Conservation (phyloP, 2,888 invertebrate genomes). For the Laothoe populi region DNA sequence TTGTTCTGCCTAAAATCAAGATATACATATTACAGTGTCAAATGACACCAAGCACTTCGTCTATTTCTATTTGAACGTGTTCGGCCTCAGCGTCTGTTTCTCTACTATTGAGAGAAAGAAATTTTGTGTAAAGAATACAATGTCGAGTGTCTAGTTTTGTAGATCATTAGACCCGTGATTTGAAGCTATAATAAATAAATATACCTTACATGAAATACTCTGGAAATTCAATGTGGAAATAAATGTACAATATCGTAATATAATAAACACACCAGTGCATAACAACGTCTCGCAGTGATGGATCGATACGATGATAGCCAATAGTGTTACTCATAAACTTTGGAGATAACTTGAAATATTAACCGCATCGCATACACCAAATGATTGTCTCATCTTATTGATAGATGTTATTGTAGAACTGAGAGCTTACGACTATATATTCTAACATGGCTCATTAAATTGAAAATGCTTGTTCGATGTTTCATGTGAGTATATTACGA, state of each 20-base stretch:
- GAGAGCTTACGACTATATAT: slow-evolving; percentile 9
- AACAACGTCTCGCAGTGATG: not conserved
- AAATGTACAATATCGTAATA: not conserved
- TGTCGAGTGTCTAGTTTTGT: no score
- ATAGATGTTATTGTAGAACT: slow-evolving; percentile 15
- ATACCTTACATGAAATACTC: not conserved
- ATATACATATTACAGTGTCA: no score
- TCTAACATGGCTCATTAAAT: slow-evolving; percentile 5
- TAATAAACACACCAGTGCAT: not conserved
- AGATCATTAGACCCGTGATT: not conserved
- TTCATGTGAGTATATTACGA: not conserved
- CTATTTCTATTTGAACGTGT: no score
- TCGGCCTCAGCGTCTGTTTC: no score
- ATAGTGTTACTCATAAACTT: slow-evolving; percentile 8
- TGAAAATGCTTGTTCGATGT: slow-evolving; percentile 16
- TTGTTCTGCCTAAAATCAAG: no score
- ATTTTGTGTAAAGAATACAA: no score
- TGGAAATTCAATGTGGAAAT: not conserved
- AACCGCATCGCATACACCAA: slow-evolving; percentile 14
- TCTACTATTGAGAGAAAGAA: no score
- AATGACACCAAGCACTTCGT: no score
- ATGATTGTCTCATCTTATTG: slow-evolving; percentile 22
- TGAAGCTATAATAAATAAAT: not conserved
- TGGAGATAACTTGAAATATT: not conserved
- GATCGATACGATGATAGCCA: not conserved